Evolutionary conservation across 2,888 invertebrate species (phyloP).

Genomic region (Pterostichus madidus): DNA sequence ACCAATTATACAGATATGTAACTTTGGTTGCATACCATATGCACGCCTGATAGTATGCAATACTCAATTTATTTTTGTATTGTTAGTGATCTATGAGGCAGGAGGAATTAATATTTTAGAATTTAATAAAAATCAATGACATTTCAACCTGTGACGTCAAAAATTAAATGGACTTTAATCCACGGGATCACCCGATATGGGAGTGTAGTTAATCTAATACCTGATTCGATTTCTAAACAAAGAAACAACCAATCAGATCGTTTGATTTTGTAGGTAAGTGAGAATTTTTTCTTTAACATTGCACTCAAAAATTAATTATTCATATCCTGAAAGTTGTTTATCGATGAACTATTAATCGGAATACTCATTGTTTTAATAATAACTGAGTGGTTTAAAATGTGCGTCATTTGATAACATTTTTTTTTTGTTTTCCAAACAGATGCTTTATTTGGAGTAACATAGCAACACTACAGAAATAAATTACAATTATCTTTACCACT

Average conservation of each 20-base stretch:
- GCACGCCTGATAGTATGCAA: not conserved
- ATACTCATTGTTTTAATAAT: not conserved
- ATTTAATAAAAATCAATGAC: slow-evolving; percentile 4
- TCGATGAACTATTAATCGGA: not conserved
- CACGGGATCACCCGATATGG: slow-evolving; percentile 22
- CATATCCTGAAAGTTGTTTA: not conserved
- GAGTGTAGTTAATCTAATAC: not conserved
- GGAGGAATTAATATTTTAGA: not conserved
- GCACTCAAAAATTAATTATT: too few species aligned
- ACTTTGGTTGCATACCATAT: not conserved
- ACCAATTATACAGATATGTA: not conserved
- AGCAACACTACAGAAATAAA: too few species aligned
- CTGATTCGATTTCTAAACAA: slow-evolving; percentile 35
- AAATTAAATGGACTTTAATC: slow-evolving; percentile 18
- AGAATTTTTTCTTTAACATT: not conserved
- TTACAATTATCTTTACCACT: too few species aligned
- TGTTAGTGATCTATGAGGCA: not conserved
- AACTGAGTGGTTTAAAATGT: not conserved
- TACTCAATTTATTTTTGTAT: not conserved
- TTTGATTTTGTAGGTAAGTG: slow-evolving; percentile 15
- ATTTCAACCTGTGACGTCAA: slow-evolving; percentile 20
- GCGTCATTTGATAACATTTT: too few species aligned
- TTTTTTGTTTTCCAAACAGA: too few species aligned
- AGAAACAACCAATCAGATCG: slow-evolving; percentile 14
- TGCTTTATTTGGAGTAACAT: too few species aligned